Conservation (phyloP, 1,140 invertebrate species). For the Tetramorium parvispinum region DNA sequence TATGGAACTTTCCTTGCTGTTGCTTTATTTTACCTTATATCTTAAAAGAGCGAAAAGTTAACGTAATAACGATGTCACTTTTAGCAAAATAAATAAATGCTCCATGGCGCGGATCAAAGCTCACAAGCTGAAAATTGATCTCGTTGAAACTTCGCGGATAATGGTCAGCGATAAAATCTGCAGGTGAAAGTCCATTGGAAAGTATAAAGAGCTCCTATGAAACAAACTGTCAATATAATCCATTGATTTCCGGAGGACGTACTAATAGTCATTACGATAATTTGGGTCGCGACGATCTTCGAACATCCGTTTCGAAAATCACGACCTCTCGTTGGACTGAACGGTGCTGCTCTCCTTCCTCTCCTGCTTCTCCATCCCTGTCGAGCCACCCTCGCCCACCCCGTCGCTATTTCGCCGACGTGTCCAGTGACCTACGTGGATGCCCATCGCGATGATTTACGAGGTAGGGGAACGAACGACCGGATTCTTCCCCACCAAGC, state of each 20-base stretch:
- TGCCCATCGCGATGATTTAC: constrained; percentile 39
- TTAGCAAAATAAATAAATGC: constrained; percentile 1
- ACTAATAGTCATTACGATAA: constrained; percentile 42
- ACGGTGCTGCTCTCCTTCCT: neutral
- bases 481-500: constrained; percentile 36
- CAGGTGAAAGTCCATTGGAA: neutral
- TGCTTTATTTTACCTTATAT: neutral
- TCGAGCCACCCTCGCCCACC: neutral
- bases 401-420: constrained; percentile 26
- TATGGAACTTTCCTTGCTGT: neutral
- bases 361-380: neutral
- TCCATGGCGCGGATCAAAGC: constrained; percentile 5
- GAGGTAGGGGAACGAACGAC: constrained; percentile 8
- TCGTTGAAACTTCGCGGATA: constrained; percentile 8
- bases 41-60: neutral
- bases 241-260: neutral
- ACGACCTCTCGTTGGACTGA: neutral
- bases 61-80: constrained; percentile 5
- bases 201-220: neutral
- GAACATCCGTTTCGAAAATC: constrained; percentile 39
- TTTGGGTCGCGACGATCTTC: constrained; percentile 10
- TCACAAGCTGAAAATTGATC: constrained; percentile 8
- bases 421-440: constrained; percentile 50
- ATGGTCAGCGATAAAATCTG: neutral
- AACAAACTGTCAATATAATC: constrained; percentile 21